A percentile compares a stretch with the other conserved stretches of the same genome.
Evolutionary conservation across 53 echinoderm and acorn worm species (phyloP).

Genomic region (Mesocentrotus franciscanus): DNA sequence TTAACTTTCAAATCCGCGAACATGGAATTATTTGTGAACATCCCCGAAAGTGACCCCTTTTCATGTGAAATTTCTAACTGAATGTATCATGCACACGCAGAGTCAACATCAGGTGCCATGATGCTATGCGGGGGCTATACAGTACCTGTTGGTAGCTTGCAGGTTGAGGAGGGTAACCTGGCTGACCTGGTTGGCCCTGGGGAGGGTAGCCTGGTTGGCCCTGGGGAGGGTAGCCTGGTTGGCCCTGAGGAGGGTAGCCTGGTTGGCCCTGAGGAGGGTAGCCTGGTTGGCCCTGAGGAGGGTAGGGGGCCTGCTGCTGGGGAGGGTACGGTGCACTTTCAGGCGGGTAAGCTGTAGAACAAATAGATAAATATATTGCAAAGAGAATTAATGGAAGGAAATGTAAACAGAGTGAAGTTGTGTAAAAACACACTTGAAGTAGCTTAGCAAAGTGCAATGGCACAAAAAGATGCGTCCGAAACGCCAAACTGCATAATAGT

Average conservation of each 20-base stretch:
- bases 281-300: neutral
- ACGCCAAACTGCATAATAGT: too few relatives aligned
- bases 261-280: conserved; percentile 29
- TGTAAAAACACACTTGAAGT: neutral
- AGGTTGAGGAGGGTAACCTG: conserved; percentile 63
- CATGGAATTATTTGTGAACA: too few relatives aligned
- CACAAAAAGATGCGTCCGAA: too few relatives aligned
- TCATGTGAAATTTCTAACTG: too few relatives aligned
- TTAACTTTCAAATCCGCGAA: too few relatives aligned
- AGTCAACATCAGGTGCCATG: too few relatives aligned
- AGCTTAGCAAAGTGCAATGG: too few relatives aligned
- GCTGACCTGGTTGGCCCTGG: conserved; percentile 35
- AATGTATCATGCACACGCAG: too few relatives aligned
- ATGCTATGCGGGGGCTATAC: neutral
- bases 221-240: conserved; percentile 5
- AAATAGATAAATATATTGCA: neutral
- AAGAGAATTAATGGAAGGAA: neutral
- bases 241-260: neutral
- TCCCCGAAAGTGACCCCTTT: too few relatives aligned
- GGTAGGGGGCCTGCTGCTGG: conserved; percentile 10
- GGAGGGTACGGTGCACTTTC: conserved; percentile 42
- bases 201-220: conserved; percentile 57
- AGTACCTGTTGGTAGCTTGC: conserved; percentile 55
- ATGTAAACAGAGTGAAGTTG: neutral
- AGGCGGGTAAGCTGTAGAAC: conserved; percentile 26